These are phyloP conservation scores for Hydrocynus forskahlii DNA, from an alignment of 2,797 vertebrate species.

Conservation along the genomic window DNA sequence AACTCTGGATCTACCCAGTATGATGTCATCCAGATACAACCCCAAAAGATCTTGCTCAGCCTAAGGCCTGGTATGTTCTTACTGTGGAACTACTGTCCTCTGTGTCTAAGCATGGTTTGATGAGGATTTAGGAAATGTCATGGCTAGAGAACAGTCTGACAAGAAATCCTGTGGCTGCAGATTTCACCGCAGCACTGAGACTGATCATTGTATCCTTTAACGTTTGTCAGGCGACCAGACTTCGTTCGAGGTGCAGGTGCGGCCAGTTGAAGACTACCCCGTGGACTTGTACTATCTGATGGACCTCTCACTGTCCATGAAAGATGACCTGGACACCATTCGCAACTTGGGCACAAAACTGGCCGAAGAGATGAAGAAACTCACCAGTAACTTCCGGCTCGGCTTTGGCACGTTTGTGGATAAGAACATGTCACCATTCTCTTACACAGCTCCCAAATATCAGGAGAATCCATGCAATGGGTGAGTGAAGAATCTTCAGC, in stretches of 20 bases:
- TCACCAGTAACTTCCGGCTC: constrained; percentile 97
- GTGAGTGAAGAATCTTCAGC: constrained; percentile 73
- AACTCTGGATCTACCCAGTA: constrained; percentile 78
- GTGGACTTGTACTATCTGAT: constrained; percentile 98
- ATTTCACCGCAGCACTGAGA: constrained; percentile 3
- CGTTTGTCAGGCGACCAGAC: constrained; percentile 78
- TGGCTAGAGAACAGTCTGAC: background rate
- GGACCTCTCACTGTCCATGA: constrained; percentile 99
- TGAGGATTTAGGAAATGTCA: background rate
- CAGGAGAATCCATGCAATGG: constrained; percentile 95
- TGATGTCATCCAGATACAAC: constrained; percentile 88
- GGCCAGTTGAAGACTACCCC: constrained; percentile 97
- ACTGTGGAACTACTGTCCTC: background rate
- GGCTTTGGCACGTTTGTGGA: constrained; percentile 97
- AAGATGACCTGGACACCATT: constrained; percentile 94
- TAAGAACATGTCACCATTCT: constrained; percentile 96
- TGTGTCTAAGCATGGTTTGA: too few species aligned
- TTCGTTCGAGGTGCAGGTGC: constrained; percentile 87
- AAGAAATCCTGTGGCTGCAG: background rate
- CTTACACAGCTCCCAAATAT: constrained; percentile 91
- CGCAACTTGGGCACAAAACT: constrained; percentile 93
- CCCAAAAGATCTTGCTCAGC: constrained; percentile 87
- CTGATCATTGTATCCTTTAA: background rate
- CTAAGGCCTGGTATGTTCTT: constrained; percentile 86
- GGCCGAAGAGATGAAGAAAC: constrained; percentile 93